A percentile compares a stretch with the other conserved stretches of the same genome.
phyloP scores from a whole-genome alignment of 2,797 vertebrate genomes.

The Enteromius viviparus region DNA sequence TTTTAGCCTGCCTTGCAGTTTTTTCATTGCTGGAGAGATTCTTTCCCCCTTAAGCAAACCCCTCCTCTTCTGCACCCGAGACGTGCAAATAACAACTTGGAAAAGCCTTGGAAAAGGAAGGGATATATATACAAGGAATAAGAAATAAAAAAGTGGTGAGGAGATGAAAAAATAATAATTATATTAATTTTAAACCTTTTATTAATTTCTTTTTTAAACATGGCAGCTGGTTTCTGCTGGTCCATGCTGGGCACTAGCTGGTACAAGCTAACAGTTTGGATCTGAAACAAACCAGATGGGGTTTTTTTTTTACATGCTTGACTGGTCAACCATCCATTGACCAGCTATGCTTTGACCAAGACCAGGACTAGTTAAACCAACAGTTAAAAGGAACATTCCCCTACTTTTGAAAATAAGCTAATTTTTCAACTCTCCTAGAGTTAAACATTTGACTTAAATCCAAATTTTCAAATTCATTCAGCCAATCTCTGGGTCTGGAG shows the following conservation, averaged over 20 bases:
- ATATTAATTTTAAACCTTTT: too few relatives aligned
- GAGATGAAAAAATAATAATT: too few relatives aligned
- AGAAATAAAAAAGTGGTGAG: background rate
- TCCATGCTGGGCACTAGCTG: background rate
- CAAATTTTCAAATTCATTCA: too few relatives aligned
- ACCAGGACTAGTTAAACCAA: background rate
- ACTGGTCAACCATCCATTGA: background rate
- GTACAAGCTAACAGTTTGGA: background rate
- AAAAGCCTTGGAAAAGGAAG: background rate
- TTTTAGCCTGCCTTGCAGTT: slow-evolving; percentile 45
- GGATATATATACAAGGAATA: background rate
- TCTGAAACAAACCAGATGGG: background rate
- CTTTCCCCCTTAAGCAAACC: slow-evolving; percentile 60
- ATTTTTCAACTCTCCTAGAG: too few relatives aligned
- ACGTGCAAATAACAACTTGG: slow-evolving; percentile 46
- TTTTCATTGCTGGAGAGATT: slow-evolving; percentile 48
- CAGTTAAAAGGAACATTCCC: background rate
- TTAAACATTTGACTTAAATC: too few relatives aligned
- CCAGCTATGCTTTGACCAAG: background rate
- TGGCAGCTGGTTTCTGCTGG: background rate
- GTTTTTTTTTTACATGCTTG: background rate
- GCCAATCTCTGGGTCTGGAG: too few relatives aligned
- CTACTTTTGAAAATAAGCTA: too few relatives aligned
- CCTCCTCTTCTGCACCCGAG: slow-evolving; percentile 19
- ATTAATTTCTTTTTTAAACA: background rate